Evolutionary conservation across 1,140 invertebrate species (phyloP).

Genomic region (Pogonognathellus flavescens): DNA sequence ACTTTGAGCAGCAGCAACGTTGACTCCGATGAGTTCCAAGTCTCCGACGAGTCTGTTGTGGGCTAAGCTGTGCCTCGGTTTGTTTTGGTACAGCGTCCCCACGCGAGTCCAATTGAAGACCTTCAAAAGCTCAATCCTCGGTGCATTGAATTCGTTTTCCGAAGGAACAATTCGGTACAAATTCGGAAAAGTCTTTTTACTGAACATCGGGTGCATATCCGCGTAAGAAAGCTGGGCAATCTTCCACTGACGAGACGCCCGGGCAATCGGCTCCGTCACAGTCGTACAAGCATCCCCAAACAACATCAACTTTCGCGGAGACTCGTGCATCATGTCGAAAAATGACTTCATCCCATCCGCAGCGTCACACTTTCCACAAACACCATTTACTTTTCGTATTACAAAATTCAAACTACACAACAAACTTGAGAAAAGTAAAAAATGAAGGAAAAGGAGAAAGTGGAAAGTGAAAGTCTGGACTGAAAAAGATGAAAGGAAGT

Average conservation of each 20-base stretch:
- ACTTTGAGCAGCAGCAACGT: conserved; percentile 91
- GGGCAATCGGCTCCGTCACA: conserved; percentile 97
- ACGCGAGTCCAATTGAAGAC: conserved; percentile 98
- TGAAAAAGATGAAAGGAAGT: too few species aligned
- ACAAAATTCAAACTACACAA: too few species aligned
- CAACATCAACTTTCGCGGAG: conserved; percentile 88
- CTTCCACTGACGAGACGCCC: conserved; percentile 97
- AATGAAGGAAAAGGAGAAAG: too few species aligned
- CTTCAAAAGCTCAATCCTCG: conserved; percentile 86
- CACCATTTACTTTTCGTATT: too few species aligned
- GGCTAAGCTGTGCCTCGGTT: conserved; percentile 90
- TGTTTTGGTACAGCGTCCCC: conserved; percentile 97
- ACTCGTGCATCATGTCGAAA: conserved; percentile 97
- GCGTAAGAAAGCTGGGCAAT: conserved; percentile 96
- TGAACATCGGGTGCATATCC: conserved; percentile 98
- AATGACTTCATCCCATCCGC: conserved; percentile 98
- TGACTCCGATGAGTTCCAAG: conserved; percentile 84
- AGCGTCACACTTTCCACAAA: conserved; percentile 93
- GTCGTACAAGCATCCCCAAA: conserved; percentile 97
- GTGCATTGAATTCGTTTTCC: conserved; percentile 95
- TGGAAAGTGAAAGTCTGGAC: too few species aligned
- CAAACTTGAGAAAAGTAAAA: too few species aligned
- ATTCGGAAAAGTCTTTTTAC: conserved; percentile 92
- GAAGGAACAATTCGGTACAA: conserved; percentile 96
- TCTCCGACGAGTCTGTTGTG: conserved; percentile 92